These are phyloP conservation scores for Phrynosoma platyrhinos DNA, from an alignment of 2,113 vertebrate genomes.

Conservation along the genomic window DNA sequence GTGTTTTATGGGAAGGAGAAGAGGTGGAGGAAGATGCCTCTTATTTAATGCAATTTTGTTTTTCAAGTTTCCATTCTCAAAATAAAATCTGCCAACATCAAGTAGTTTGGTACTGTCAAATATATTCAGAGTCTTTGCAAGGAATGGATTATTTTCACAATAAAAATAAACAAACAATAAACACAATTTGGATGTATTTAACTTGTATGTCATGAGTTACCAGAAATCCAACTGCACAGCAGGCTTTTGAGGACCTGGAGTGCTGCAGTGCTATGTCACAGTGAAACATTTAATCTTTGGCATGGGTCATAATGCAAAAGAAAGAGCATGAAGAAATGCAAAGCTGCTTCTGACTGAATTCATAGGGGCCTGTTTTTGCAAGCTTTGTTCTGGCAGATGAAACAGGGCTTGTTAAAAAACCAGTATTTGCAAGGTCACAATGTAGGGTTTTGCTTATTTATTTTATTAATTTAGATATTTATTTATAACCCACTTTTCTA, in stretches of 20 bases:
- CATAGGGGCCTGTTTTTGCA: not conserved
- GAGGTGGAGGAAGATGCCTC: conserved; percentile 60
- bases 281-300: not conserved
- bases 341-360: conserved; percentile 36
- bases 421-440: not conserved
- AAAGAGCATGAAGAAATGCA: not conserved
- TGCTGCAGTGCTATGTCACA: conserved; percentile 50
- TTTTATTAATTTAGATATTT: conserved; percentile 1
- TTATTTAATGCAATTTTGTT: conserved; percentile 65
- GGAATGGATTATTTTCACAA: conserved; percentile 65
- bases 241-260: conserved; percentile 36
- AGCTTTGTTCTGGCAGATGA: not conserved
- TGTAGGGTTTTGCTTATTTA: not conserved
- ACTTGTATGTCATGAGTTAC: conserved; percentile 66
- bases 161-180: conserved; percentile 71
- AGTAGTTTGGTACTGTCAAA: conserved; percentile 54
- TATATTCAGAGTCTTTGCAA: conserved; percentile 51
- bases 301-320: not conserved
- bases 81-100: conserved; percentile 39
- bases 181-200: conserved; percentile 60
- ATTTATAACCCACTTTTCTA: not conserved
- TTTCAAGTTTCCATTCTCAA: conserved; percentile 9
- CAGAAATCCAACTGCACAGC: conserved; percentile 42
- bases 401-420: not conserved
- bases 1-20: conserved; percentile 68